Evolutionary conservation across 2,888 invertebrate species (phyloP), one percentile per base, ranked within the genome.

Genomic region (Ptychoptera albimana): DNA sequence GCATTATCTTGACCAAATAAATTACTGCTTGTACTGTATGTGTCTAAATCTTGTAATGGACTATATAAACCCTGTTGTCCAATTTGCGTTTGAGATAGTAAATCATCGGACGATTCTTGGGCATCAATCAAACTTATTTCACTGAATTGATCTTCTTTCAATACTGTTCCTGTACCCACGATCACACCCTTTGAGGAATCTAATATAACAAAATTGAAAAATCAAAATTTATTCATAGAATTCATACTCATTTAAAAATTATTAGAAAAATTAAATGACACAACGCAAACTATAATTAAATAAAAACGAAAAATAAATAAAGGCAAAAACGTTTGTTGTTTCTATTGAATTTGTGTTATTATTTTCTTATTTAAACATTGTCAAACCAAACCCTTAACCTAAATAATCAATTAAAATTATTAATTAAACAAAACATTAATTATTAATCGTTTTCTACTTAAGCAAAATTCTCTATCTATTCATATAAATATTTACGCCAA

Each of bases 91-190:
- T 6, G 63, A 62, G 0, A 61, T 58, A 15, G 68, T 68, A 13
- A 68, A 65, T 0, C 68, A 46, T 42, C 66, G 67, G 1, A 69
- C 66, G 49, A 68, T 68, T 51, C 69, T 68, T 2, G 69, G 50
- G 47, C 23, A 23, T 23, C 23, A 23, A 23, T 23, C 7, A 23
- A 23, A 23, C 23, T 23, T 23, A 23, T 23, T 23, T 23, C 23
- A 23, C 23, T 23, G 7, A 23, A 23, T 23, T 23, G 23, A 23
- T 23, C 23, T 23, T 23, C 23, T 23, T 23, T 23, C 7, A 23
- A 23, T 23, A 23, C 3, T 23, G 23, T 23, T 23, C 23, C 23
- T 5, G 23, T 23, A 7, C 23, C 23, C 7, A 23, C 23, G 7
- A 23, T 23, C 3, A 23, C 23, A 23, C 23, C 7, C 23, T 14